phyloP scores from a whole-genome alignment of 2,797 vertebrate genomes.

The Poliocrania exsul region DNA sequence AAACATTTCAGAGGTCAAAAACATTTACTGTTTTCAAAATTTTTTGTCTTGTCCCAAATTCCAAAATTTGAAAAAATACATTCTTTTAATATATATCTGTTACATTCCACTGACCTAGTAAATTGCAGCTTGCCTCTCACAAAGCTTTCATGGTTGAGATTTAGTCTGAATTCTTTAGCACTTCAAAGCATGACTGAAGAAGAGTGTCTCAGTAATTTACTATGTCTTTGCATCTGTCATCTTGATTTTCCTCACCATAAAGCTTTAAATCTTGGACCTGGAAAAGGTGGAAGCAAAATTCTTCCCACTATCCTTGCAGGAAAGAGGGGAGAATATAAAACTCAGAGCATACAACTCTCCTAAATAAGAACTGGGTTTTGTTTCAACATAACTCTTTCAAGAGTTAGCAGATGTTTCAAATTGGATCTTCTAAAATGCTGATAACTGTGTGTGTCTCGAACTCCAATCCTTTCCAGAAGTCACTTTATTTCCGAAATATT shows the following conservation, averaged over 20 bases:
- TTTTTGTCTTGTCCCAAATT: neutral
- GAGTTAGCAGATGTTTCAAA: conserved; percentile 69
- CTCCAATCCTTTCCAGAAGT: conserved; percentile 53
- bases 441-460: conserved; percentile 49
- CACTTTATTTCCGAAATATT: conserved; percentile 58
- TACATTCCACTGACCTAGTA: conserved; percentile 12
- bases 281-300: conserved; percentile 34
- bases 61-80: neutral
- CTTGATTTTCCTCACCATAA: conserved; percentile 60
- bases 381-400: conserved; percentile 51
- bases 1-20: conserved; percentile 33
- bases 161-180: conserved; percentile 66
- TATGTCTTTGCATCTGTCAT: conserved; percentile 57
- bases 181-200: conserved; percentile 65
- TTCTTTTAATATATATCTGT: conserved; percentile 22
- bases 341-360: neutral
- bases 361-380: conserved; percentile 17
- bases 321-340: neutral
- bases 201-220: conserved; percentile 63
- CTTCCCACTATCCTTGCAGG: neutral
- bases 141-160: conserved; percentile 55
- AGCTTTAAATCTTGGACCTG: conserved; percentile 57
- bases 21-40: neutral
- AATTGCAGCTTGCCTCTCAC: conserved; percentile 30
- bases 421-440: conserved; percentile 57